phyloP scores from a whole-genome alignment of 2,888 invertebrate genomes.

The Imbricaverruca yamaguchii region DNA sequence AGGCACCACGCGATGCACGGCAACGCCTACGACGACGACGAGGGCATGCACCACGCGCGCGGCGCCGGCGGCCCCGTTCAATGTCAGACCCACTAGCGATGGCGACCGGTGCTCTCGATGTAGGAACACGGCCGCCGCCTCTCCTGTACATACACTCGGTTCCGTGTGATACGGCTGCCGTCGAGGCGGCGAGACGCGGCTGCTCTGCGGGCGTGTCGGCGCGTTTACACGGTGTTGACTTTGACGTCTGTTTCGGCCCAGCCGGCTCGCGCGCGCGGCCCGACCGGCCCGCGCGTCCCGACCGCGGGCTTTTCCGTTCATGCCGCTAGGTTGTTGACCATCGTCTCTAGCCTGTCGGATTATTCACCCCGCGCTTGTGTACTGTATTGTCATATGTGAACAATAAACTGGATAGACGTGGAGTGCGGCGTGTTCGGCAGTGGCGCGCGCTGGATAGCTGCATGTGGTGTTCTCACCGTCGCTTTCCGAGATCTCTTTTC shows the following conservation, averaged over 20 bases:
- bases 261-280: background rate
- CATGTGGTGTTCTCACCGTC: too few relatives aligned
- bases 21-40: conserved; percentile 71
- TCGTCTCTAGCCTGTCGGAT: background rate
- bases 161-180: background rate
- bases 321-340: conserved; percentile 6
- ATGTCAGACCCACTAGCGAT: conserved; percentile 64
- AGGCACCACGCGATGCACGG: conserved; percentile 46
- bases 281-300: background rate
- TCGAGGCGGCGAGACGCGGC: background rate
- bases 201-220: background rate
- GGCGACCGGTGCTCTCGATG: background rate
- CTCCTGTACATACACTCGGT: background rate
- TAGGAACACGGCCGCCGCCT: background rate
- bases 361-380: background rate
- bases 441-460: too few relatives aligned
- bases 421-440: background rate
- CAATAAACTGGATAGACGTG: conserved; percentile 10
- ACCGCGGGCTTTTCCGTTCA: background rate
- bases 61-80: conserved; percentile 64
- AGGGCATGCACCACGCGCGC: conserved; percentile 48
- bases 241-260: background rate
- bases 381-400: conserved; percentile 21
- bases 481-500: too few relatives aligned
- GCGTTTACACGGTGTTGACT: background rate